Evolutionary conservation across 2,797 vertebrate species (phyloP).

Genomic region (Lepilemur ruficaudatus): DNA sequence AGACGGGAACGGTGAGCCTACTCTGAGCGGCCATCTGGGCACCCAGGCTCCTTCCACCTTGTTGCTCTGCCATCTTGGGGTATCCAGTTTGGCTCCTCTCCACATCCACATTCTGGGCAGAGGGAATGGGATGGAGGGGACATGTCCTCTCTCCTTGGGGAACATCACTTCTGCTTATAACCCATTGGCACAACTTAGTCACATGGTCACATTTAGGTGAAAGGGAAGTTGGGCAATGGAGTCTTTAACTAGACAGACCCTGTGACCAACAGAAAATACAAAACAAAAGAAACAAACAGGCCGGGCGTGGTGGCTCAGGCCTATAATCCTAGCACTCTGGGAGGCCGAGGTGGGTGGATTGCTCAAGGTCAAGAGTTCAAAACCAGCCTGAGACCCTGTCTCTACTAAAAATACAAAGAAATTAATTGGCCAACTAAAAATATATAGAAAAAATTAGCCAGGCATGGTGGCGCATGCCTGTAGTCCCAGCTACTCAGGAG

Average conservation of each 20-base stretch:
- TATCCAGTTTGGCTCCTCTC: neutral
- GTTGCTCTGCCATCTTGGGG: neutral
- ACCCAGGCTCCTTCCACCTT: neutral
- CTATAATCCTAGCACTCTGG: no score
- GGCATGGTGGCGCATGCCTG: no score
- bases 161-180: neutral
- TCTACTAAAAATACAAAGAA: no score
- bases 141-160: neutral
- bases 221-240: neutral
- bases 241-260: neutral
- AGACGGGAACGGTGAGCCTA: neutral
- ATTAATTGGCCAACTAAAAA: no score
- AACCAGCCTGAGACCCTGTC: no score
- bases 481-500: no score
- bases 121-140: neutral
- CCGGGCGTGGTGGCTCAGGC: no score
- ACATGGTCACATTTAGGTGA: neutral
- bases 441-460: no score
- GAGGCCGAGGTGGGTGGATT: no score
- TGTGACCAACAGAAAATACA: neutral
- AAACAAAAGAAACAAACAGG: neutral
- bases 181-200: neutral
- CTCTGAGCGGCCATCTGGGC: neutral
- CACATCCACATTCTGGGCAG: neutral
- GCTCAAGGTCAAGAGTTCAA: no score